phyloP scores from a whole-genome alignment of 2,797 vertebrate species.

The Prunella strophiata region DNA sequence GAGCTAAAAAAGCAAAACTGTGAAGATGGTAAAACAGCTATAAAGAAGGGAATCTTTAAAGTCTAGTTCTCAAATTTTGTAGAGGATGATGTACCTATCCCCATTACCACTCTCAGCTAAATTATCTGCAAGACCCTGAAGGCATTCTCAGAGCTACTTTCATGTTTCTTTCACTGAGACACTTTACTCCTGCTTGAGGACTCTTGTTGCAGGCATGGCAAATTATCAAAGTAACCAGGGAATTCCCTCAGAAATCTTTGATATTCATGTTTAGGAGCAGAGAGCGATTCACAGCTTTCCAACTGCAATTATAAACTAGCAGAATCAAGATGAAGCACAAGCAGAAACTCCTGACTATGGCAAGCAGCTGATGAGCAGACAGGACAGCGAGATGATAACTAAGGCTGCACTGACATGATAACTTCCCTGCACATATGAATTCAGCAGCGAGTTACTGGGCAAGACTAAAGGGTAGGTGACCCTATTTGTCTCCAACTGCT shows the following conservation, averaged over 20 bases:
- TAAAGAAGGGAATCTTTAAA: not conserved
- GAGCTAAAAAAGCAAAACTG: not conserved
- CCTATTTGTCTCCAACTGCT: not conserved
- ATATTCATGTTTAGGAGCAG: not conserved
- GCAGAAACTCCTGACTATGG: not conserved
- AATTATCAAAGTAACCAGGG: not conserved
- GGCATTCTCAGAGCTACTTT: not conserved
- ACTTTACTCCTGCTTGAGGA: not conserved
- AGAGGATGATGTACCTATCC: not conserved
- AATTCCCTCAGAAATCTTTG: not conserved
- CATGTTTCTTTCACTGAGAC: not conserved
- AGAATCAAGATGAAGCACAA: not conserved
- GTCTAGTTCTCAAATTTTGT: not conserved
- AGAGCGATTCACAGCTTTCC: not conserved
- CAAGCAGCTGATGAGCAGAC: not conserved
- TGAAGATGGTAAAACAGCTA: not conserved
- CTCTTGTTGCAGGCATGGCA: not conserved
- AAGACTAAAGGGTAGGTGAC: not conserved
- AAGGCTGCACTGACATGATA: not conserved
- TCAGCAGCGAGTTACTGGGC: not conserved
- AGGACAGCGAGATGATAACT: not conserved
- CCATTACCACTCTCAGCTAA: not conserved
- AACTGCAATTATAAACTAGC: not conserved
- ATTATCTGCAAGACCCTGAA: not conserved
- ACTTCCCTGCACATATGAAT: not conserved